These are phyloP conservation scores for Drosophila eugracilis DNA, from an alignment of 1,140 invertebrate species.

Conservation along the genomic window DNA sequence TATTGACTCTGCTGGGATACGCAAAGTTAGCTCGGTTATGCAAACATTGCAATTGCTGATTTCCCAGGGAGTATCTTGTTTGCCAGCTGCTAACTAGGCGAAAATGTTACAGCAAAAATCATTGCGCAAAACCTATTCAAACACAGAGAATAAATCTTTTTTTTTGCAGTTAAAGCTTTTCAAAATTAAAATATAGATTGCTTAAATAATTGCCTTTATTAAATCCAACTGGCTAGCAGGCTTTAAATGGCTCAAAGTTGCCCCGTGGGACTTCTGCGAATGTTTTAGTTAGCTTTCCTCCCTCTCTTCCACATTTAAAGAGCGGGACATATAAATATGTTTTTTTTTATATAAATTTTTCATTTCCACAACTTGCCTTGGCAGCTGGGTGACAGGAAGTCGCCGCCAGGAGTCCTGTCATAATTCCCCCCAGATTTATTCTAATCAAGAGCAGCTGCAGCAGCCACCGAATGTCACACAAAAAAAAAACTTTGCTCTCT, in stretches of 20 bases:
- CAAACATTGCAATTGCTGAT: constrained; percentile 44
- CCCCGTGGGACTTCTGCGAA: constrained; percentile 24
- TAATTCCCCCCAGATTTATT: constrained; percentile 60
- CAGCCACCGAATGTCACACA: constrained; percentile 7
- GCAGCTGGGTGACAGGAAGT: constrained; percentile 55
- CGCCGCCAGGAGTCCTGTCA: constrained; percentile 44
- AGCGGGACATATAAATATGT: constrained; percentile 36
- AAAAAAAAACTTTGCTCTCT: constrained; percentile 33
- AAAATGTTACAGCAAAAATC: neutral
- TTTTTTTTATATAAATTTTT: constrained; percentile 47
- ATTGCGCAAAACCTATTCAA: neutral
- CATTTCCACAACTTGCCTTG: constrained; percentile 32
- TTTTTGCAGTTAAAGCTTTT: neutral
- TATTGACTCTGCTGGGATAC: constrained; percentile 28
- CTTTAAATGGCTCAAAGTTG: constrained; percentile 10
- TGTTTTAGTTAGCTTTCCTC: neutral
- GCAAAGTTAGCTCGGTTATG: constrained; percentile 23
- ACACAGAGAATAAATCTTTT: neutral
- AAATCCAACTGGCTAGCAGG: constrained; percentile 17
- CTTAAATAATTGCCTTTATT: constrained; percentile 12
- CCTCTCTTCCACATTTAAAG: constrained; percentile 10
- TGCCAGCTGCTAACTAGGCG: constrained; percentile 21
- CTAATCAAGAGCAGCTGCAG: constrained; percentile 60
- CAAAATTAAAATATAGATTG: constrained; percentile 11
- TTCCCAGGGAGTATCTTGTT: constrained; percentile 20